Conservation (phyloP, 2,888 invertebrate species). For the Scotopteryx bipunctaria region DNA sequence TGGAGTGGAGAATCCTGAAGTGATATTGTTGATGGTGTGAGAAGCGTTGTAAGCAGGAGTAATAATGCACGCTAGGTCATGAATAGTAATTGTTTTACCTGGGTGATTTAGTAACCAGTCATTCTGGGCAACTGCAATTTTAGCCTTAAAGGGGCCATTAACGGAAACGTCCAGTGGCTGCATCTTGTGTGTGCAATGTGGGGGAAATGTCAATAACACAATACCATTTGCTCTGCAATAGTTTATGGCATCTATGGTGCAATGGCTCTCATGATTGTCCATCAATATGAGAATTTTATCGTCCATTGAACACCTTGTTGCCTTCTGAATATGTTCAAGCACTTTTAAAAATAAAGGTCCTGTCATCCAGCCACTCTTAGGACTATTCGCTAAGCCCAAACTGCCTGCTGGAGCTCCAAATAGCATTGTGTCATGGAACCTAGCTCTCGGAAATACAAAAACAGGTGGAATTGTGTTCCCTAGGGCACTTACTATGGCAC, state of each 20-base stretch:
- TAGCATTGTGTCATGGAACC: constrained; percentile 37
- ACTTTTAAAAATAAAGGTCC: no score
- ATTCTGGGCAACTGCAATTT: no score
- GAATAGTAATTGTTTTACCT: no score
- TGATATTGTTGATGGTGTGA: no score
- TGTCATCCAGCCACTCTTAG: constrained; percentile 46
- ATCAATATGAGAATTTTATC: constrained; percentile 26
- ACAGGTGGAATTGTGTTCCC: constrained; percentile 43
- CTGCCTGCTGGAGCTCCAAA: constrained; percentile 34
- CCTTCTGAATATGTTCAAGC: no score
- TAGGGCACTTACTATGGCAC: constrained; percentile 37
- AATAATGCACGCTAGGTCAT: no score
- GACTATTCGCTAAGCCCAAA: constrained; percentile 41
- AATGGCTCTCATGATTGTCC: constrained; percentile 32
- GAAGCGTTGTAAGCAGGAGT: no score
- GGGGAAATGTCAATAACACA: constrained; percentile 26
- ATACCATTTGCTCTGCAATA: constrained; percentile 21
- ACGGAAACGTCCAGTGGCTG: no score
- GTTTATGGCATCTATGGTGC: constrained; percentile 28
- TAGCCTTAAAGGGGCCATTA: no score
- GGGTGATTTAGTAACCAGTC: no score
- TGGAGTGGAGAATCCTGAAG: no score
- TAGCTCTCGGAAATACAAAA: constrained; percentile 29
- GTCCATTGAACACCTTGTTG: constrained; percentile 35
- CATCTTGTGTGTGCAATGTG: no score